These are phyloP conservation scores for Neodontobutis hainanensis DNA, from an alignment of 2,113 vertebrate genomes.

Conservation along the genomic window DNA sequence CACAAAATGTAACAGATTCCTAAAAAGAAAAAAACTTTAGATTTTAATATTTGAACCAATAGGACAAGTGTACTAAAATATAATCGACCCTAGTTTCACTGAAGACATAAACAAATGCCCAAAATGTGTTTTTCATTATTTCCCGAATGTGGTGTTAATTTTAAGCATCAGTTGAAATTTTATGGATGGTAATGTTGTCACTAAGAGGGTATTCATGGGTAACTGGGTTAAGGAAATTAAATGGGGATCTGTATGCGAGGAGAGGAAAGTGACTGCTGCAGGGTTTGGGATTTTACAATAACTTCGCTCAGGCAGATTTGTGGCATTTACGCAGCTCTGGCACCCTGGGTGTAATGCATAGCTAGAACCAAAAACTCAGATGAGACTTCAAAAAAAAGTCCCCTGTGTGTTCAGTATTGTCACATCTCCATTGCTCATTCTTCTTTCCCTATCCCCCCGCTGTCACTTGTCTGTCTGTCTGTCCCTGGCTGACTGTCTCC, in stretches of 20 bases:
- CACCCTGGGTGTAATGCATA: constrained; percentile 21
- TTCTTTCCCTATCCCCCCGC: constrained; percentile 4
- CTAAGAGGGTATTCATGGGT: constrained; percentile 62
- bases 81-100: constrained; percentile 36
- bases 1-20: too few species aligned
- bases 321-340: constrained; percentile 43
- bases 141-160: constrained; percentile 51
- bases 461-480: background rate
- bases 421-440: constrained; percentile 23
- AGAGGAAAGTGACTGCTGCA: constrained; percentile 40
- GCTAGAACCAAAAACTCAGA: constrained; percentile 45
- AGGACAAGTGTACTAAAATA: constrained; percentile 37
- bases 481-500: constrained; percentile 42
- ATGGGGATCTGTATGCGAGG: constrained; percentile 52
- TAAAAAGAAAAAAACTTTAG: too few species aligned
- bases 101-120: constrained; percentile 61
- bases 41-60: too few species aligned
- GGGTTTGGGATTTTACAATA: constrained; percentile 43
- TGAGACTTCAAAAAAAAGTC: constrained; percentile 58
- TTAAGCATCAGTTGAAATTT: constrained; percentile 57
- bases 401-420: constrained; percentile 33
- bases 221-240: constrained; percentile 67
- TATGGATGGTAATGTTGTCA: constrained; percentile 65
- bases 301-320: constrained; percentile 42
- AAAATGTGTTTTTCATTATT: constrained; percentile 38